Conservation (phyloP, 2,113 vertebrate species). For the Elgaria multicarinata region DNA sequence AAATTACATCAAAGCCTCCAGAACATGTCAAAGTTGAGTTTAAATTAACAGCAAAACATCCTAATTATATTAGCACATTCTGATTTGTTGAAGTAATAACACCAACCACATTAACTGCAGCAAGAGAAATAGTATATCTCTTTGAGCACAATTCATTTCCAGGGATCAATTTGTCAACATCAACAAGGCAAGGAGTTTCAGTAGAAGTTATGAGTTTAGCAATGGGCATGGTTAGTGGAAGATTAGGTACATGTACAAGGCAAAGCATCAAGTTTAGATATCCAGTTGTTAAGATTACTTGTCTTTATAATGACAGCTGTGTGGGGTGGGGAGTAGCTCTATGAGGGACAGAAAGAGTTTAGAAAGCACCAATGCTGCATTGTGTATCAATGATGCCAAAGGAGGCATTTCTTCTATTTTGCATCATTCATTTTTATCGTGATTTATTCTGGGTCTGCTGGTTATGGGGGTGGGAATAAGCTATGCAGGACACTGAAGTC, state of each 20-base stretch:
- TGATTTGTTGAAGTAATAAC: conserved; percentile 20
- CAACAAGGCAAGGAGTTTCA: not conserved
- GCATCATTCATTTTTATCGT: not conserved
- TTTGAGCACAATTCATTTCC: not conserved
- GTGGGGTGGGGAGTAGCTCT: not conserved
- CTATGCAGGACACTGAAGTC: not conserved
- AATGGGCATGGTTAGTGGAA: not conserved
- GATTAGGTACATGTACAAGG: not conserved
- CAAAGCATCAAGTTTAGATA: not conserved
- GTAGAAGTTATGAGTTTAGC: not conserved
- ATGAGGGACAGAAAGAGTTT: not conserved
- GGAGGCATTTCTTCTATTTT: not conserved
- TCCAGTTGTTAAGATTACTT: not conserved
- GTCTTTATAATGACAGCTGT: not conserved
- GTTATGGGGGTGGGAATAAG: not conserved
- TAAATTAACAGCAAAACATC: not conserved
- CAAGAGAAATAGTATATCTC: not conserved
- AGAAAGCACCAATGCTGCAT: not conserved
- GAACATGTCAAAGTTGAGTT: not conserved
- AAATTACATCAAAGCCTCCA: not conserved
- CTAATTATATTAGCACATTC: not conserved
- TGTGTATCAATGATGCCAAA: not conserved
- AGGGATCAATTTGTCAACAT: conserved; percentile 6
- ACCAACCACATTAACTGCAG: not conserved
- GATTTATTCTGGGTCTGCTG: not conserved